A percentile compares a stretch with the other conserved stretches of the same genome.
Evolutionary conservation across 2,113 vertebrate genomes (phyloP).

Genomic region (Sus scrofa): DNA sequence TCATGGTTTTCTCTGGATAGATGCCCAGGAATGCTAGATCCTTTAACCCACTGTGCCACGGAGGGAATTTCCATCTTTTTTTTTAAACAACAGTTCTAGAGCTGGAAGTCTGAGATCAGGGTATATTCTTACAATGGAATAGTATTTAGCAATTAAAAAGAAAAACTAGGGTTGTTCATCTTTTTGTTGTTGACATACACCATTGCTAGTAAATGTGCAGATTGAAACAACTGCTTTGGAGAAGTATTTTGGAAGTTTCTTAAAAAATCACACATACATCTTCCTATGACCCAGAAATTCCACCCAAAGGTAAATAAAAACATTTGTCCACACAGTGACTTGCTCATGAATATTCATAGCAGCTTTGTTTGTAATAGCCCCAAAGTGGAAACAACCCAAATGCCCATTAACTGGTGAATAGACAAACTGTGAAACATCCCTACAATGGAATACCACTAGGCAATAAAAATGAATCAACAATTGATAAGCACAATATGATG

Average conservation of each 20-base stretch:
- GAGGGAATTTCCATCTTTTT: too few species aligned
- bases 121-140: too few species aligned
- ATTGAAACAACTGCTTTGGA: neutral
- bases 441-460: neutral
- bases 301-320: constrained; percentile 2
- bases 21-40: too few species aligned
- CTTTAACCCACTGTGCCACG: too few species aligned
- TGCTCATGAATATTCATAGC: neutral
- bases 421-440: neutral
- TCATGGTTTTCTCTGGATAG: too few species aligned
- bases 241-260: neutral
- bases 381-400: neutral
- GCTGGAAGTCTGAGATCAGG: too few species aligned
- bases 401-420: neutral
- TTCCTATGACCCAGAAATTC: neutral
- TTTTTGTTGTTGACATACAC: too few species aligned
- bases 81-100: too few species aligned
- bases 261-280: neutral
- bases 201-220: neutral
- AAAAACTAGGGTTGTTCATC: neutral
- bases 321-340: neutral
- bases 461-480: constrained; percentile 5
- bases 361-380: constrained; percentile 11
- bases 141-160: too few species aligned
- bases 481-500: neutral